Base-by-base conservation (phyloP, 23 tunicate genomes). In the Trididemnum clinides region DNA sequence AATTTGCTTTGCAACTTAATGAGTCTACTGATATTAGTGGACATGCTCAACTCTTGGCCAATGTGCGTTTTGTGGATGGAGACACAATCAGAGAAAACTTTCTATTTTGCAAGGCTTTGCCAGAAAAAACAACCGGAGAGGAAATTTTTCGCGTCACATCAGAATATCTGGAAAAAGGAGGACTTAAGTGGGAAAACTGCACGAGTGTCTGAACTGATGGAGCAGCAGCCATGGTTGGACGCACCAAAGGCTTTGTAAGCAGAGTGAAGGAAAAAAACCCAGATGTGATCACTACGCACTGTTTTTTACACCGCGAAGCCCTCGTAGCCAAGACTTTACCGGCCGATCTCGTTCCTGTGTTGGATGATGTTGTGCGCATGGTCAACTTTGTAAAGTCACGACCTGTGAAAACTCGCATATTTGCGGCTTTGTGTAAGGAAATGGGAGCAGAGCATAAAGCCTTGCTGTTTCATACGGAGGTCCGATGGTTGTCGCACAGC, bases 41-140 rank as follows among this genome's bases (percentile, higher is more conserved):
- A 78, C 83, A 78, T 78, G 83, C 83, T 78, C 83, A 51, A 78
- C 83, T 78, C 83, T 78, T 78, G 83, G 83, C 83, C 36, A 78
- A 78, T 38, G 83, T 78, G 25, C 83, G 66, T 78, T 78, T 78
- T 78, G 83, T 78, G 83, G 83, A 78, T 78, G 83, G 83, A 50
- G 83, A 78, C 38, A 29, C 83, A 29, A 78, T 78, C 65, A 50
- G 35, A 78, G 65, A 78, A 78, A 50, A 78, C 35, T 78, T 78
- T 78, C 26, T 78, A 30, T 75, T 75, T 75, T 75, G 81, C 62
- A 69, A 69, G 37, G 38, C 38, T 29, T 32, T 69, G 76, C 76
- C 76, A 29, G 66, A 78, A 29, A 78, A 78, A 28, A 78, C 83
- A 78, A 78, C 83, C 64, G 66, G 83, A 29, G 83, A 78, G 38